Conservation (phyloP, 2,888 invertebrate genomes). For the Anoplius nigerrimus region DNA sequence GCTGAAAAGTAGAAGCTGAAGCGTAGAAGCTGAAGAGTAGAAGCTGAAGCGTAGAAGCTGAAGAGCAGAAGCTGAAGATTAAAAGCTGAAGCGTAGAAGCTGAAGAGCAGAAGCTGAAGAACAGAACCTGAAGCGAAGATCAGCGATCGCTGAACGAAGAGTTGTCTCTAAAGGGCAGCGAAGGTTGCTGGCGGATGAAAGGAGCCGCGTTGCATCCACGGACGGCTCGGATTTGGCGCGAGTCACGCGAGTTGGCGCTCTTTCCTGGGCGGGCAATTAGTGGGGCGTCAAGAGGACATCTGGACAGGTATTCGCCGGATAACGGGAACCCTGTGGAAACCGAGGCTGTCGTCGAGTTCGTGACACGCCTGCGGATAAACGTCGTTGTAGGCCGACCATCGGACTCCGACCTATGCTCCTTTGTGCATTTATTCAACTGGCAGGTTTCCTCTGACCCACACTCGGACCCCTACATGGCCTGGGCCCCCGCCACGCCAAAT, state of each 20-base stretch:
- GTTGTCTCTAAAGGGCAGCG: too few species aligned
- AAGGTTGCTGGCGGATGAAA: neutral
- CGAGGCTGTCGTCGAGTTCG: constrained; percentile 31
- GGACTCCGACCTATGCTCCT: neutral
- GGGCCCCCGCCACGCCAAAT: too few species aligned
- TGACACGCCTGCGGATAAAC: constrained; percentile 45
- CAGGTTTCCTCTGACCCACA: too few species aligned
- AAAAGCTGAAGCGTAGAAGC: neutral
- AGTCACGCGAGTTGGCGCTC: constrained; percentile 45
- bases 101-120: too few species aligned
- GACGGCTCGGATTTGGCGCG: constrained; percentile 19
- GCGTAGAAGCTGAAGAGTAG: too few species aligned
- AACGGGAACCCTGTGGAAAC: constrained; percentile 50
- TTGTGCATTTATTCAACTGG: too few species aligned
- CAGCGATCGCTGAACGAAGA: too few species aligned
- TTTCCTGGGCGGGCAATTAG: constrained; percentile 50
- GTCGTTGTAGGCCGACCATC: constrained; percentile 21
- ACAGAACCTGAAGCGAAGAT: neutral
- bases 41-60: too few species aligned
- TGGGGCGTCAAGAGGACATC: constrained; percentile 54
- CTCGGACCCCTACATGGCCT: too few species aligned
- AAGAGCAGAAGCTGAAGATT: neutral
- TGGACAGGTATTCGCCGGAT: constrained; percentile 47
- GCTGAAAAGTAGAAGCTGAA: too few species aligned
- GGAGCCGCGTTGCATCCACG: constrained; percentile 19